Conservation (phyloP, 2,888 invertebrate genomes). For the Ceraclea dissimilis region DNA sequence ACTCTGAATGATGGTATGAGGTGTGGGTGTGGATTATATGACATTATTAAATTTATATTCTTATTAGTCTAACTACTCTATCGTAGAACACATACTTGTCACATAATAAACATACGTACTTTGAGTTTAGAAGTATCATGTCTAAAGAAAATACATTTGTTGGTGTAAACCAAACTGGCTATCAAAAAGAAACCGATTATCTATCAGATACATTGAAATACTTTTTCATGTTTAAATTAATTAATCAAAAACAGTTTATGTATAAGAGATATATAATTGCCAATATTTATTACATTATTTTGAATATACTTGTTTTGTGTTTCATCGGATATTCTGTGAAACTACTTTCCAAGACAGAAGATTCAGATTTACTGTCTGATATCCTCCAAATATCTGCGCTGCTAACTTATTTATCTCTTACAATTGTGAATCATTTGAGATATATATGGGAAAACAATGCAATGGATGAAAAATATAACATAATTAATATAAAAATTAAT, state of each 20-base stretch:
- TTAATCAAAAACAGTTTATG: background rate
- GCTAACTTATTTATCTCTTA: too few relatives aligned
- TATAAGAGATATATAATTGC: too few relatives aligned
- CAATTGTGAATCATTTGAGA: background rate
- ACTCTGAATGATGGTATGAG: too few relatives aligned
- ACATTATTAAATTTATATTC: too few relatives aligned
- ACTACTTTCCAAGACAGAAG: background rate
- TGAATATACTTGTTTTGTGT: background rate
- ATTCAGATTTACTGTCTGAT: background rate
- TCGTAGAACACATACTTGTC: too few relatives aligned
- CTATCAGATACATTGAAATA: background rate
- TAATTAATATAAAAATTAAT: background rate
- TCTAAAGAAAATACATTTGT: too few relatives aligned
- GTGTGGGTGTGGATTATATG: too few relatives aligned
- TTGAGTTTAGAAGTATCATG: too few relatives aligned
- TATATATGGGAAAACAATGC: background rate
- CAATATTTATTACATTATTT: background rate
- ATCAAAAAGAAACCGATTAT: background rate
- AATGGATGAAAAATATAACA: background rate
- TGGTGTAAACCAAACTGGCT: too few relatives aligned
- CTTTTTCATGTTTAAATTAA: background rate
- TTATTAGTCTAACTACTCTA: too few relatives aligned
- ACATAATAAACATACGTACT: too few relatives aligned
- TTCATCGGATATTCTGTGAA: background rate
- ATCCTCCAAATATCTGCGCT: background rate